Percentiles rank a stretch among this genome's conserved stretches.
phyloP scores from a whole-genome alignment of 2,888 invertebrate genomes.

The Dasypogon diadema region DNA sequence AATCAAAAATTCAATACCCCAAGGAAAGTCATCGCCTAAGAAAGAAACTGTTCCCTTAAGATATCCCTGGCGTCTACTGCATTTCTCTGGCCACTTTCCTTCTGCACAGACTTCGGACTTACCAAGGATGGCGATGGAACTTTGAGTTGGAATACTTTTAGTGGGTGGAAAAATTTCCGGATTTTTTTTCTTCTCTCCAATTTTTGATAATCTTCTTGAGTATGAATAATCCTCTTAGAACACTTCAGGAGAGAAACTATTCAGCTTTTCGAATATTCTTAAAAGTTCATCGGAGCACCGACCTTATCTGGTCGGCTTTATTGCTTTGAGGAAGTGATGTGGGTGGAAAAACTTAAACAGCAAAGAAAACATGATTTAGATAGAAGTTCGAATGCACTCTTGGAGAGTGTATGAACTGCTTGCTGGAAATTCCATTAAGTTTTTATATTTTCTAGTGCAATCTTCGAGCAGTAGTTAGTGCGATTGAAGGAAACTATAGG shows the following conservation, averaged over 20 bases:
- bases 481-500: no score
- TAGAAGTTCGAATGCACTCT: no score
- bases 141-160: not conserved
- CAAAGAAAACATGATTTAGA: no score
- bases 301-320: constrained; percentile 1
- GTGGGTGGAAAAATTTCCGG: constrained; percentile 13
- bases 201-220: constrained; percentile 21
- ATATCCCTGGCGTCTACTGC: not conserved
- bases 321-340: not conserved
- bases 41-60: constrained; percentile 3
- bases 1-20: constrained; percentile 38
- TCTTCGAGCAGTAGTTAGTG: no score
- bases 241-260: constrained; percentile 11
- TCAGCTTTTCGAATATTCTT: constrained; percentile 17
- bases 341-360: not conserved
- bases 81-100: not conserved
- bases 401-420: no score
- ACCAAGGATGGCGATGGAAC: not conserved
- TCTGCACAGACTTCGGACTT: not conserved
- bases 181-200: constrained; percentile 11
- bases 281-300: constrained; percentile 22
- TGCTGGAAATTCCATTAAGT: no score
- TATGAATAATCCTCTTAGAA: constrained; percentile 31
- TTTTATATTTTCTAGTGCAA: no score
- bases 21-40: not conserved